Conservation (phyloP, 1,140 invertebrate genomes). For the Dendrolimus punctatus region DNA sequence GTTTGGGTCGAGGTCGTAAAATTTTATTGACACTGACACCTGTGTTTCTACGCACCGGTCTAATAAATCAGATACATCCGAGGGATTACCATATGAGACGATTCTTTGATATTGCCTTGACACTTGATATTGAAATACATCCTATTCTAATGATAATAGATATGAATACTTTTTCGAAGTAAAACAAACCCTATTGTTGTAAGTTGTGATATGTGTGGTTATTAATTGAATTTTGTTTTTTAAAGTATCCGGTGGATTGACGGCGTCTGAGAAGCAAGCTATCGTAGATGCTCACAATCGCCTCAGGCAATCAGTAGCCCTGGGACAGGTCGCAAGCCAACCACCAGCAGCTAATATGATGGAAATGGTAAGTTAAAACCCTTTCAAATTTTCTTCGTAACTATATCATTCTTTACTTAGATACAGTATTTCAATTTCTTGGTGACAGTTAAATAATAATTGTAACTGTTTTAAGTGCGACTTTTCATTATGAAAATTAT, state of each 20-base stretch:
- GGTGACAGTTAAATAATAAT: background rate
- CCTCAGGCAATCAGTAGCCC: constrained; percentile 83
- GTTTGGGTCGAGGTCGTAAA: constrained; percentile 55
- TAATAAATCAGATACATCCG: constrained; percentile 46
- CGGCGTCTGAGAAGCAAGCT: constrained; percentile 79
- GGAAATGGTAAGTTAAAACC: constrained; percentile 78
- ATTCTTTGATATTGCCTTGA: constrained; percentile 31
- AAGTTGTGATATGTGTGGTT: background rate
- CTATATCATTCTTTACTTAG: background rate
- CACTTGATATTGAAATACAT: constrained; percentile 12
- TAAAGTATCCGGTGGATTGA: constrained; percentile 77
- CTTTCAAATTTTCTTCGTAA: constrained; percentile 1
- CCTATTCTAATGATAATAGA: background rate
- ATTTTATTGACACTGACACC: constrained; percentile 60
- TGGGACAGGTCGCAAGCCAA: constrained; percentile 83
- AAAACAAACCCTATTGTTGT: background rate
- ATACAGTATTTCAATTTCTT: background rate
- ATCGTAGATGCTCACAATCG: constrained; percentile 87
- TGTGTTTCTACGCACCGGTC: constrained; percentile 43
- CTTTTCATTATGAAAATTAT: too few species aligned
- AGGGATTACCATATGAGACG: constrained; percentile 39
- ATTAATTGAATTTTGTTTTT: constrained; percentile 15
- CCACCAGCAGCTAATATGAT: constrained; percentile 85
- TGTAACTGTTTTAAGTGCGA: too few species aligned
- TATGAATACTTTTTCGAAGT: background rate